Percentiles rank a stretch among this genome's conserved stretches.
Evolutionary conservation across 2,888 invertebrate genomes (phyloP).

Genomic region (Netelia inedita): DNA sequence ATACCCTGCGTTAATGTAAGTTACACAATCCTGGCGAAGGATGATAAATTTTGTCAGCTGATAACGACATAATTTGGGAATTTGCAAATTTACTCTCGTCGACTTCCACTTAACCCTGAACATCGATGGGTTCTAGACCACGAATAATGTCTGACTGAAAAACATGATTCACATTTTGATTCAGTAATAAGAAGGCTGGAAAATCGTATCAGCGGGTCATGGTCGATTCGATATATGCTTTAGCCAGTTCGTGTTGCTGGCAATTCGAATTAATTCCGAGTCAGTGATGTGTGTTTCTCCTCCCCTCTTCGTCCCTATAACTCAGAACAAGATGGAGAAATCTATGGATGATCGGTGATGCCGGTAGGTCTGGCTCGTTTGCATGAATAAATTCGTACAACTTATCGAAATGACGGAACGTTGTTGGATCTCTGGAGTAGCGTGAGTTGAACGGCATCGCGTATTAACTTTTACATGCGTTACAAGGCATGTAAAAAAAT

Average conservation of each 20-base stretch:
- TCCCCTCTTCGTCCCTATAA: neutral
- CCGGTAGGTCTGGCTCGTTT: slow-evolving; percentile 6
- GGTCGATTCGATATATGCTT: neutral
- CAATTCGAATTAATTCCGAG: neutral
- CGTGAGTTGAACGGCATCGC: slow-evolving; percentile 6
- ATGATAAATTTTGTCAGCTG: no score
- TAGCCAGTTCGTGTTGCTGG: neutral
- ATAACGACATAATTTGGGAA: no score
- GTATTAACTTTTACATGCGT: slow-evolving; percentile 10
- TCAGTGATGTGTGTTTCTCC: neutral
- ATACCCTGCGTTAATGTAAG: no score
- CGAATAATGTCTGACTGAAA: no score
- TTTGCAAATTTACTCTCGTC: no score
- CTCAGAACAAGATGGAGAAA: neutral
- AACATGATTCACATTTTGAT: no score
- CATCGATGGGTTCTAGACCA: no score
- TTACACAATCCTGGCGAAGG: no score
- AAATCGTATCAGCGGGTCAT: no score
- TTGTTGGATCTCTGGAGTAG: neutral
- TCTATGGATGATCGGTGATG: neutral
- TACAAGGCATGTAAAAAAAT: slow-evolving; percentile 45
- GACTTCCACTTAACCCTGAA: no score
- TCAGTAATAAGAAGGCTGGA: no score
- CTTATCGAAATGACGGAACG: slow-evolving; percentile 47
- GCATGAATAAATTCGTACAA: slow-evolving; percentile 58